phyloP scores from a whole-genome alignment of 2,797 vertebrate genomes.

The Caiman crocodilus region DNA sequence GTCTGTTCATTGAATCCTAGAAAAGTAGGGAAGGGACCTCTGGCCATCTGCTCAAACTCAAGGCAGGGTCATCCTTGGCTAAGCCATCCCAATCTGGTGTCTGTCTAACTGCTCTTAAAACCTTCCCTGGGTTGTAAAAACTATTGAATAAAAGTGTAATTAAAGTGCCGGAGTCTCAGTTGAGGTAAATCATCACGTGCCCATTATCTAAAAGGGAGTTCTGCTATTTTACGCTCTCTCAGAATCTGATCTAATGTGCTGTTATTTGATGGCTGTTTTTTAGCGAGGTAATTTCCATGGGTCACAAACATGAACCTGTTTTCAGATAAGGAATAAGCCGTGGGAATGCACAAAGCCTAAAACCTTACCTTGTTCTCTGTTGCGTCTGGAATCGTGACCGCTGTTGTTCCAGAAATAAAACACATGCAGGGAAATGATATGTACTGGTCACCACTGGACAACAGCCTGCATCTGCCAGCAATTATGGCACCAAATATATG shows the following conservation, averaged over 20 bases:
- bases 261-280: background rate
- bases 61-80: too few relatives aligned
- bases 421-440: background rate
- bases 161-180: background rate
- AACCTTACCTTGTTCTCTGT: background rate
- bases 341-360: background rate
- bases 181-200: background rate
- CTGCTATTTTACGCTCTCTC: background rate
- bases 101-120: too few relatives aligned
- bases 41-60: too few relatives aligned
- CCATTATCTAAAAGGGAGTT: background rate
- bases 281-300: background rate
- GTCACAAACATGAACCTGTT: background rate
- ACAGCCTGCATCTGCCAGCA: constrained; percentile 34
- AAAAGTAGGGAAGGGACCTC: too few relatives aligned
- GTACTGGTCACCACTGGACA: constrained; percentile 14
- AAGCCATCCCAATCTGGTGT: too few relatives aligned
- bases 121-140: too few relatives aligned
- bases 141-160: background rate
- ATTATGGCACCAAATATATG: constrained; percentile 28
- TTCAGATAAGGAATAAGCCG: background rate
- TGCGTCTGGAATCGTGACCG: background rate
- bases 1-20: background rate
- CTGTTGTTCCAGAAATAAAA: background rate
- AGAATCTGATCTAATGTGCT: background rate